These are phyloP conservation scores for Zaprionus gabonicus DNA, from an alignment of 1,140 invertebrate species.

Conservation along the genomic window DNA sequence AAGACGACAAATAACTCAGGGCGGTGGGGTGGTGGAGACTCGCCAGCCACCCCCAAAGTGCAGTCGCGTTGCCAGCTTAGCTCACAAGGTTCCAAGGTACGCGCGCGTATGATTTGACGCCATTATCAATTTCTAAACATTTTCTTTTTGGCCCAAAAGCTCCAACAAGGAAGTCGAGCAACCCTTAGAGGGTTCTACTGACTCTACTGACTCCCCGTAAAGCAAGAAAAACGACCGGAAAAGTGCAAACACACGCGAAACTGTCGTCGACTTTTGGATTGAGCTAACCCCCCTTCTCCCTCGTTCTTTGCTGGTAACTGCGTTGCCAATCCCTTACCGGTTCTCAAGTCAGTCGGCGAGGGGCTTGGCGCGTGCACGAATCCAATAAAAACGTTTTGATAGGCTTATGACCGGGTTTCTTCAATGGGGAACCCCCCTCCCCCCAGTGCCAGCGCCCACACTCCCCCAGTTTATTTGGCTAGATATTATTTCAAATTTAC, in stretches of 20 bases:
- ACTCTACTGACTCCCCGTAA: slow-evolving; percentile 7
- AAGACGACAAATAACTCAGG: slow-evolving; percentile 66
- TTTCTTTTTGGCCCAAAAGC: slow-evolving; percentile 51
- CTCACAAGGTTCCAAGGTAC: slow-evolving; percentile 36
- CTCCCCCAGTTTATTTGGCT: slow-evolving; percentile 50
- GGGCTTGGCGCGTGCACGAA: slow-evolving; percentile 60
- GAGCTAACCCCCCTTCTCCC: not conserved
- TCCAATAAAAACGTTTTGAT: slow-evolving; percentile 78
- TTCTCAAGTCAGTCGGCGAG: not conserved
- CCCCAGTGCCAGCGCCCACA: not conserved
- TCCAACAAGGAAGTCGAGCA: slow-evolving; percentile 18
- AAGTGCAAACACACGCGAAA: slow-evolving; percentile 82
- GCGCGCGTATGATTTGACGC: slow-evolving; percentile 71
- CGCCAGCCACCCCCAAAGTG: slow-evolving; percentile 55
- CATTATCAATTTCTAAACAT: slow-evolving; percentile 74
- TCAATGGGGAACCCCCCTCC: slow-evolving; percentile 1
- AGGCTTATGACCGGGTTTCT: slow-evolving; percentile 64
- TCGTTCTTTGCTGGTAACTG: not conserved
- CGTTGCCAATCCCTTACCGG: slow-evolving; percentile 10
- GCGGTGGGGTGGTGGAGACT: not conserved
- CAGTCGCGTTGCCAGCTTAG: slow-evolving; percentile 26
- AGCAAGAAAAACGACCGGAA: slow-evolving; percentile 72
- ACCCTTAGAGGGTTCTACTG: not conserved
- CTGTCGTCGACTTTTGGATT: slow-evolving; percentile 51
- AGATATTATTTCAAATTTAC: slow-evolving; percentile 69